Percentiles rank a stretch among this genome's conserved stretches.
These are phyloP conservation scores for Lamellibrachia satsuma DNA, from an alignment of 2,888 invertebrate genomes.

Conservation along the genomic window DNA sequence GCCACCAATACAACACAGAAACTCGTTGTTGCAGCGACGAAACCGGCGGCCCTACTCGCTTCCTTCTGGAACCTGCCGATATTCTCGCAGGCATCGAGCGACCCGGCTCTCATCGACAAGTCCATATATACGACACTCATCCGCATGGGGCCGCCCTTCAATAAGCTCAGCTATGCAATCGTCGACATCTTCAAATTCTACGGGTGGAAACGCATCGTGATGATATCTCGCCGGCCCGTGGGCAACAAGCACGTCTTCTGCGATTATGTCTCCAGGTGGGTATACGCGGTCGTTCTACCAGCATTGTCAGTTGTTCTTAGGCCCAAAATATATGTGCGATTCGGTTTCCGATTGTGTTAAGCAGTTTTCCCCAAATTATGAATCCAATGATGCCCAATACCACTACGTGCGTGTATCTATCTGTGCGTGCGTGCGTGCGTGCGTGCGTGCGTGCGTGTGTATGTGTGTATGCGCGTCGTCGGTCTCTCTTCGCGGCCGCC, in stretches of 20 bases:
- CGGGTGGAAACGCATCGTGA: constrained; percentile 47
- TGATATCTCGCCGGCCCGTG: constrained; percentile 38
- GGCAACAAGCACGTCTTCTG: constrained; percentile 46
- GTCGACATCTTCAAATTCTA: constrained; percentile 37
- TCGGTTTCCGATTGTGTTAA: too few species aligned
- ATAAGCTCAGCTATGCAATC: constrained; percentile 36
- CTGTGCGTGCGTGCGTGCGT: too few species aligned
- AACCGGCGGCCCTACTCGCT: constrained; percentile 49
- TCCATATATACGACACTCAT: constrained; percentile 48
- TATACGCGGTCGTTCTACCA: background rate
- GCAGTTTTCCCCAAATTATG: too few species aligned
- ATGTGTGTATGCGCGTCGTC: too few species aligned
- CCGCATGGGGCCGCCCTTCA: constrained; percentile 49
- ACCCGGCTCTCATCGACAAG: constrained; percentile 52
- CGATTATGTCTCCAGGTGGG: constrained; percentile 49
- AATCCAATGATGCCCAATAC: too few species aligned
- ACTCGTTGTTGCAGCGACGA: constrained; percentile 46
- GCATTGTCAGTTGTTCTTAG: too few species aligned
- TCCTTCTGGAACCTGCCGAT: constrained; percentile 55
- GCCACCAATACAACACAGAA: too few species aligned
- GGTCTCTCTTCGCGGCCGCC: too few species aligned
- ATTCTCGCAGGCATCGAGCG: constrained; percentile 52
- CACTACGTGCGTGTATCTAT: too few species aligned
- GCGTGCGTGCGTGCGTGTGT: too few species aligned
- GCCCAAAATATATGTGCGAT: too few species aligned